phyloP scores from a whole-genome alignment of 2,113 vertebrate genomes.

The Callithrix jacchus region DNA sequence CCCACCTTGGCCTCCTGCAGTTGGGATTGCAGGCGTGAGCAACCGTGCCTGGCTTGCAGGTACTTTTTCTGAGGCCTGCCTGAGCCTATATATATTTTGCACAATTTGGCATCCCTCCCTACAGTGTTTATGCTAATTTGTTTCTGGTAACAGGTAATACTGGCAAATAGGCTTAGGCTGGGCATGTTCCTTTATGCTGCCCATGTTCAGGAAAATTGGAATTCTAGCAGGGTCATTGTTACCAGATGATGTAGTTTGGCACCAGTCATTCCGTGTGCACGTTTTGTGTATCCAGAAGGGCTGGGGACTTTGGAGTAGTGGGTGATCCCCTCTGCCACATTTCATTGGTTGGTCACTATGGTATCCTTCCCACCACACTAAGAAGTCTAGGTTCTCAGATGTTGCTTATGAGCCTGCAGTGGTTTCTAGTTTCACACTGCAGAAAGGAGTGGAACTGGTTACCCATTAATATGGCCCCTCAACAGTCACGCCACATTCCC shows the following conservation, averaged over 20 bases:
- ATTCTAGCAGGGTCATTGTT: neutral
- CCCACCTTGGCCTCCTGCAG: no score
- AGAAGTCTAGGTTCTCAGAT: neutral
- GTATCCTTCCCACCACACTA: neutral
- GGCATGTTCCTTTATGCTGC: neutral
- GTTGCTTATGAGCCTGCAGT: neutral
- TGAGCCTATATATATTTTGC: neutral
- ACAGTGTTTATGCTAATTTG: neutral
- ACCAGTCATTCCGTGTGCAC: neutral
- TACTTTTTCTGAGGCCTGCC: neutral
- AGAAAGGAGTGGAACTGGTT: neutral
- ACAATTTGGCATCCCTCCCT: neutral
- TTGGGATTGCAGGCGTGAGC: no score
- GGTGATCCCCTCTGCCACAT: neutral
- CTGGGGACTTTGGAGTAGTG: neutral
- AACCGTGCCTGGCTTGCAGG: neutral
- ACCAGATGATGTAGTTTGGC: neutral
- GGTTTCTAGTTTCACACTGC: neutral
- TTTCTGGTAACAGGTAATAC: neutral
- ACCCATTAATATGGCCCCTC: neutral
- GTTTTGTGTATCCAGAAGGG: neutral
- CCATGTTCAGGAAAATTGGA: neutral
- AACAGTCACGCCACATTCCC: neutral
- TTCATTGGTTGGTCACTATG: neutral
- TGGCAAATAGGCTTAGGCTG: neutral